Evolutionary conservation across 2,113 vertebrate species (phyloP).

Genomic region (Eidolon helvum): DNA sequence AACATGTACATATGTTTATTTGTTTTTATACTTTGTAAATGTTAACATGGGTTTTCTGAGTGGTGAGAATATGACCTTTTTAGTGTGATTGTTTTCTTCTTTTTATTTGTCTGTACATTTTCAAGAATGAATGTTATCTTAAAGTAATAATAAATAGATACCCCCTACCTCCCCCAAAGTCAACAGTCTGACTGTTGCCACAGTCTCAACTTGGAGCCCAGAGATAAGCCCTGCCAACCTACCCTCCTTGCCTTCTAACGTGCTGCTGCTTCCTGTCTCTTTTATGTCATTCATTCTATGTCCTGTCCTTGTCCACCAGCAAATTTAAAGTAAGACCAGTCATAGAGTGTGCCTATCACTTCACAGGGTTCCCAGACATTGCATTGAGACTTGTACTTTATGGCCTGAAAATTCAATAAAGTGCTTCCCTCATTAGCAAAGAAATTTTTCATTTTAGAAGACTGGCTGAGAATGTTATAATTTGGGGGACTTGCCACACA

Average conservation of each 20-base stretch:
- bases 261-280: neutral
- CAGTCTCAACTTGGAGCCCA: neutral
- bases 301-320: neutral
- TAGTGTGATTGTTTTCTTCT: neutral
- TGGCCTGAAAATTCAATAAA: neutral
- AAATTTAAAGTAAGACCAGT: neutral
- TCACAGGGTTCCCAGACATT: neutral
- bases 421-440: neutral
- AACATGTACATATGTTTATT: neutral
- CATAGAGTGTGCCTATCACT: neutral
- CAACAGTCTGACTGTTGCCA: neutral
- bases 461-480: neutral
- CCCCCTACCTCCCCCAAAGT: neutral
- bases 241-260: neutral
- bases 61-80: neutral
- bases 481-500: neutral
- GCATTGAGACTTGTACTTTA: neutral
- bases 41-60: neutral
- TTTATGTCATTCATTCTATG: neutral
- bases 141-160: neutral
- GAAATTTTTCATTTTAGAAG: constrained; percentile 1
- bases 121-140: neutral
- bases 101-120: neutral
- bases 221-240: neutral
- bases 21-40: neutral